Evolutionary conservation across 2,113 vertebrate genomes (phyloP), one percentile per base, ranked within the genome.

Genomic region (Crotalus viridis): DNA sequence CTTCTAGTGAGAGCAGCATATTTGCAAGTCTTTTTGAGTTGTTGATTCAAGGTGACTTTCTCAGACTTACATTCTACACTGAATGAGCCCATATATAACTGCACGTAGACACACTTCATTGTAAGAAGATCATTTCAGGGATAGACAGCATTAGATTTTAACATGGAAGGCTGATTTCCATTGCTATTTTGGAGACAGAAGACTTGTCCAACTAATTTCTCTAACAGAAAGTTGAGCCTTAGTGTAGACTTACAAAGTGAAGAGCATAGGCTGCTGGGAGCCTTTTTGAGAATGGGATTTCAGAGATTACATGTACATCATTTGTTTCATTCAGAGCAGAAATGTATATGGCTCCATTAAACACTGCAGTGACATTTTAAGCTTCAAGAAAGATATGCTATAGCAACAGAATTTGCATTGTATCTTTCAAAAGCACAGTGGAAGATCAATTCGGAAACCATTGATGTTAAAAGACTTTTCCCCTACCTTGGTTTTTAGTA

Each of bases 341-440:
- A 91, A 54, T 69, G 43, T 95, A 90, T 21, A 51, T 93, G 52
- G 8, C 10, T 87, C 57, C 28, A 17, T 87, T 28, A 57, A 91
- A 39, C 0, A 43, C n/a, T 1, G 1, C 10, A 91, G 46, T 91
- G 74, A 87, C 90, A 55, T 22, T 85, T 93, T 89, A 94, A 91
- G 61, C 46, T 86, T 81, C 89, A 94, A 91, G 69, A 88, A 92
- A 94, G 86, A 88, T 48, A 69, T 69, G 93, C 74, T 59, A 56
- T 4, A 43, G 87, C 61, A 26, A 57, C 59, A 74, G 39, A 33
- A 17, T 87, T 90, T 88, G 22, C 85, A 93, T 88, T 93, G 74
- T 3, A 51, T 54, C 48, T 88, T 33, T 88, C 48, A 54, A 54
- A 87, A 88, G 7, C 48, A 10, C 59, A 43, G 59, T 43, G 24